A percentile compares a stretch with the other conserved stretches of the same genome.
phyloP scores from a whole-genome alignment of 1,140 invertebrate species.

The Zaprionus capensis region DNA sequence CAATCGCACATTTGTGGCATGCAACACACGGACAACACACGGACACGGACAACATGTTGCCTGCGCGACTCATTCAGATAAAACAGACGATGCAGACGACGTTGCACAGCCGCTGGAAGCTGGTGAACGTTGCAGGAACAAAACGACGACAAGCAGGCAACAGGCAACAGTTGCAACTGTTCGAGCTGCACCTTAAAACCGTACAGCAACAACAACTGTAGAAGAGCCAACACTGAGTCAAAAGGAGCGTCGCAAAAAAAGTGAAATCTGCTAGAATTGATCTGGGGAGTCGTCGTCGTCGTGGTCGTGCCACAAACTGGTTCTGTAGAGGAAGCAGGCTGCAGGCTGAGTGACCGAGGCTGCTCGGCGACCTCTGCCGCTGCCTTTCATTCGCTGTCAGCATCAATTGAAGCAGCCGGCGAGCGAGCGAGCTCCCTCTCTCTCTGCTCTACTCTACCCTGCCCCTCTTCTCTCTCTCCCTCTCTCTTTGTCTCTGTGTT shows the following conservation, averaged over 20 bases:
- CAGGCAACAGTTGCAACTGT: slow-evolving; percentile 76
- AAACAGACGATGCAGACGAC: slow-evolving; percentile 52
- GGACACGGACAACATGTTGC: slow-evolving; percentile 49
- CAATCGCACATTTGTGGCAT: slow-evolving; percentile 83
- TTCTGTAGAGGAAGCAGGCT: slow-evolving; percentile 67
- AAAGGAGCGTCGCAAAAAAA: slow-evolving; percentile 67
- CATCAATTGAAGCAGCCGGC: slow-evolving; percentile 76
- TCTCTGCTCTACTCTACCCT: slow-evolving; percentile 4
- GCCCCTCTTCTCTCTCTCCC: background rate
- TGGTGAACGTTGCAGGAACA: slow-evolving; percentile 71
- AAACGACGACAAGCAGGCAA: slow-evolving; percentile 64
- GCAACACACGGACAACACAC: slow-evolving; percentile 53
- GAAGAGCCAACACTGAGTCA: slow-evolving; percentile 24
- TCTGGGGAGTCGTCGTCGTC: slow-evolving; percentile 71
- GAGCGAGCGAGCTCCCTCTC: slow-evolving; percentile 1
- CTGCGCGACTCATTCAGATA: slow-evolving; percentile 77
- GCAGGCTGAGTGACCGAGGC: slow-evolving; percentile 40
- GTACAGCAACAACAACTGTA: slow-evolving; percentile 17
- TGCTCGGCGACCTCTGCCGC: slow-evolving; percentile 36
- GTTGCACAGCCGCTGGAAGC: slow-evolving; percentile 48
- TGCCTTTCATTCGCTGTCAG: slow-evolving; percentile 80
- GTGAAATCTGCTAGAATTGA: slow-evolving; percentile 83
- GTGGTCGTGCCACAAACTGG: slow-evolving; percentile 64
- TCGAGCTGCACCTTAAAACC: slow-evolving; percentile 70
- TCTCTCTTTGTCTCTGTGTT: background rate